A percentile compares a stretch with the other conserved stretches of the same genome.
Evolutionary conservation across 2,113 vertebrate genomes (phyloP).

Genomic region (Sander vitreus): DNA sequence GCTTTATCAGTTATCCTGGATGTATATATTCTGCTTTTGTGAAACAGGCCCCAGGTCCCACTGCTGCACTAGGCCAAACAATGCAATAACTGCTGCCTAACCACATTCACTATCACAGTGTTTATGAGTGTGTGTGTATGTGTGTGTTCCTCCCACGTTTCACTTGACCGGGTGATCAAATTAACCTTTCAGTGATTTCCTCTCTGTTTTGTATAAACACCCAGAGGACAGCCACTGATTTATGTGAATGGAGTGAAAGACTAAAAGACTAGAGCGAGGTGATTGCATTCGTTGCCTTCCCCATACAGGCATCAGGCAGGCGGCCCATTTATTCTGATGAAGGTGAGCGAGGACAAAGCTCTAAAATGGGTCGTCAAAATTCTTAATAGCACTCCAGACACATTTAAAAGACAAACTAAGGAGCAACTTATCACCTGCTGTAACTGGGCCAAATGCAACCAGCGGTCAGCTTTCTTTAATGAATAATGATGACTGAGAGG

Average conservation of each 20-base stretch:
- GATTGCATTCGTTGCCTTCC: slow-evolving; percentile 42
- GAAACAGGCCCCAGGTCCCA: no score
- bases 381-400: slow-evolving; percentile 32
- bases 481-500: slow-evolving; percentile 39
- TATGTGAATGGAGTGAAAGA: slow-evolving; percentile 38
- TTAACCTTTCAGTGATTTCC: slow-evolving; percentile 64
- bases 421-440: slow-evolving; percentile 32
- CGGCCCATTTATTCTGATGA: slow-evolving; percentile 41
- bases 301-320: background rate
- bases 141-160: slow-evolving; percentile 7
- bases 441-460: slow-evolving; percentile 39
- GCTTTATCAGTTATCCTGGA: no score
- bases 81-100: slow-evolving; percentile 16
- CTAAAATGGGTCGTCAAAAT: slow-evolving; percentile 41
- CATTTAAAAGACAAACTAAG: slow-evolving; percentile 55
- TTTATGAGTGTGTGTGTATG: slow-evolving; percentile 2
- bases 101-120: background rate
- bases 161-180: slow-evolving; percentile 43
- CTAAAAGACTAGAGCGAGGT: slow-evolving; percentile 6
- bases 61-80: slow-evolving; percentile 12
- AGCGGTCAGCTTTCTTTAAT: slow-evolving; percentile 20
- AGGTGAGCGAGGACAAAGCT: slow-evolving; percentile 40
- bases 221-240: slow-evolving; percentile 55
- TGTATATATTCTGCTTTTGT: no score
- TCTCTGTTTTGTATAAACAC: slow-evolving; percentile 43